Percentiles rank a stretch among this genome's conserved stretches.
These are phyloP conservation scores for Barypeithes pellucidus DNA, from an alignment of 2,888 invertebrate genomes.

Conservation along the genomic window DNA sequence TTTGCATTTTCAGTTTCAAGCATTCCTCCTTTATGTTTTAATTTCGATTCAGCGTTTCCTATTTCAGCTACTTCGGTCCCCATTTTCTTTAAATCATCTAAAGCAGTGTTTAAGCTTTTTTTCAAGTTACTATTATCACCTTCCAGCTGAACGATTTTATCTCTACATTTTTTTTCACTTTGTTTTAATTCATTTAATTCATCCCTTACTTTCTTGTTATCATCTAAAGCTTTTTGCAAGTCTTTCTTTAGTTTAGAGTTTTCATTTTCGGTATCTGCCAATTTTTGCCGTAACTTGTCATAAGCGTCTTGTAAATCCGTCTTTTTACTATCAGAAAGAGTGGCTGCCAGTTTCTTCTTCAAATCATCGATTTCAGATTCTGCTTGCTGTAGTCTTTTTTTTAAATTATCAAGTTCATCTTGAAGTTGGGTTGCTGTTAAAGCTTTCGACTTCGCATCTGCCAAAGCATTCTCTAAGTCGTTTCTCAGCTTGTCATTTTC, in stretches of 20 bases:
- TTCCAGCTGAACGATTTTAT: conserved; percentile 53
- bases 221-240: conserved; percentile 48
- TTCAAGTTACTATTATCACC: conserved; percentile 54
- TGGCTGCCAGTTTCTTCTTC: conserved; percentile 42
- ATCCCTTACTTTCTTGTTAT: conserved; percentile 40
- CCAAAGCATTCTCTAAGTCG: conserved; percentile 42
- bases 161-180: conserved; percentile 40
- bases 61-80: conserved; percentile 33
- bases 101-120: conserved; percentile 49
- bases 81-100: conserved; percentile 54
- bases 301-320: conserved; percentile 49
- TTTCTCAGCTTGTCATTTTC: conserved; percentile 47
- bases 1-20: conserved; percentile 55
- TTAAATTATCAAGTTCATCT: conserved; percentile 51
- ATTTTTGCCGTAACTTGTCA: conserved; percentile 48
- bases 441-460: conserved; percentile 28
- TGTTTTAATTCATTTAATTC: conserved; percentile 38
- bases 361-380: conserved; percentile 50
- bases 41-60: conserved; percentile 49
- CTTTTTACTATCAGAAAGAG: conserved; percentile 26
- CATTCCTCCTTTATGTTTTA: conserved; percentile 52
- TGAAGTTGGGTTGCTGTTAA: conserved; percentile 37
- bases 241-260: conserved; percentile 55
- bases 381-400: conserved; percentile 52
- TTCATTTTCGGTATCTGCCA: conserved; percentile 54